phyloP scores from a whole-genome alignment of 2,797 vertebrate species.

The Anguilla megastoma region DNA sequence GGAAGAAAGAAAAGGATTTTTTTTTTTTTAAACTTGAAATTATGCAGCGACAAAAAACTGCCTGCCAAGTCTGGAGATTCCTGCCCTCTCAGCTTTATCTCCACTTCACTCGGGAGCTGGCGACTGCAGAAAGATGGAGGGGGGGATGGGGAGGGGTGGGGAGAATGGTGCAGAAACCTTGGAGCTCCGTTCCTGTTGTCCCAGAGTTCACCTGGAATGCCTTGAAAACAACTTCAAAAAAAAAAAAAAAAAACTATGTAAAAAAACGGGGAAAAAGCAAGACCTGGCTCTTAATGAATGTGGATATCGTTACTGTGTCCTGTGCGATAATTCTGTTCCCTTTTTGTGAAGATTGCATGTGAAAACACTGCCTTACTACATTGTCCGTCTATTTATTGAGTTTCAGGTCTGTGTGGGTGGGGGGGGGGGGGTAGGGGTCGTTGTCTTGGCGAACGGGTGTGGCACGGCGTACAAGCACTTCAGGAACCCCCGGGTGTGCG shows the following conservation, averaged over 20 bases:
- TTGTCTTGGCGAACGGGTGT: conserved; percentile 65
- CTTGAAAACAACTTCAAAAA: conserved; percentile 79
- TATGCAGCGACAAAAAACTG: conserved; percentile 67
- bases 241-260: conserved; percentile 58
- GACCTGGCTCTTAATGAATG: conserved; percentile 80
- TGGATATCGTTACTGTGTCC: conserved; percentile 79
- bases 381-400: conserved; percentile 94
- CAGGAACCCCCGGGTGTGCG: conserved; percentile 39
- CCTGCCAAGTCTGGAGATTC: conserved; percentile 47
- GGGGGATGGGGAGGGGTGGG: conserved; percentile 42
- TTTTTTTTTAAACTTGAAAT: conserved; percentile 62
- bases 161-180: conserved; percentile 59
- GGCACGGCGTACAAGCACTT: conserved; percentile 68
- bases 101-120: conserved; percentile 69
- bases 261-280: conserved; percentile 50
- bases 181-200: conserved; percentile 72
- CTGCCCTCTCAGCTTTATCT: conserved; percentile 67
- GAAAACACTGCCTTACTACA: conserved; percentile 90
- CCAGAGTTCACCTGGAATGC: conserved; percentile 86
- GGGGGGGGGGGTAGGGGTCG: conserved; percentile 48
- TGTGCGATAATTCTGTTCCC: conserved; percentile 52
- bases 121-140: conserved; percentile 49
- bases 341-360: conserved; percentile 84
- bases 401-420: conserved; percentile 64
- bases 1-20: conserved; percentile 47